Evolutionary conservation across 2,113 vertebrate genomes (phyloP), one percentile per base, ranked within the genome.

Genomic region (Microtus oregoni): DNA sequence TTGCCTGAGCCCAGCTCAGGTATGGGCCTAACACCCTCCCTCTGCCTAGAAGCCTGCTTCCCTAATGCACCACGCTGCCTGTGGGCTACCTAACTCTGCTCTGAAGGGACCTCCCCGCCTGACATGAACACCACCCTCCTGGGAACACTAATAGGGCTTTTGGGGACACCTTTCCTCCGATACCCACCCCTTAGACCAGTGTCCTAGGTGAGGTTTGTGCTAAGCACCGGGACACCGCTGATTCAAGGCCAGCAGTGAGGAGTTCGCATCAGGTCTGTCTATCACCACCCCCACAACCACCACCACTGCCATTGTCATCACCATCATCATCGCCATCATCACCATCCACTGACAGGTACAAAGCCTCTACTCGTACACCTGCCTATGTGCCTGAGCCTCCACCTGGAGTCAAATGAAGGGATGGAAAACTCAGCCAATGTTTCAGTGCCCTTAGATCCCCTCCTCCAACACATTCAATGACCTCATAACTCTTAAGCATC

Each of bases 401-500:
- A 3, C 35, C 19, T 67, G 0, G 13, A 50, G 19, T 22, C 4
- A 2, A 19, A 22, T 10, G 8, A 63, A 47, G 11, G 10, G 4
- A 38, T 17, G 6, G 19, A 78, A 91, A 90, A 65, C 14, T 91
- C 76, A 73, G 15, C 26, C 47, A 70, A 77, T 90, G 35, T 44
- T 41, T 78, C 86, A 30, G 6, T 32, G 19, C 19, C 47, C 85
- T 83, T 38, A 55, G 19, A 12, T 15, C 5, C 35, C 35, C 55
- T 92, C 76, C 44, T 91, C 58, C n/a, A 22, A 10, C 2, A n/a
- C 38, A 58, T 55, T 55, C 24, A 11, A 30, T 8, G 28, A 70
- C 65, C 44, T 81, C 67, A 38, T 73, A 50, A 38, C 92, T 83
- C 79, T 79, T 94, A 67, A 68, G 73, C 38, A 79, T 30, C 81